Conservation (phyloP, 2,113 vertebrate species). For the Fulica atra region DNA sequence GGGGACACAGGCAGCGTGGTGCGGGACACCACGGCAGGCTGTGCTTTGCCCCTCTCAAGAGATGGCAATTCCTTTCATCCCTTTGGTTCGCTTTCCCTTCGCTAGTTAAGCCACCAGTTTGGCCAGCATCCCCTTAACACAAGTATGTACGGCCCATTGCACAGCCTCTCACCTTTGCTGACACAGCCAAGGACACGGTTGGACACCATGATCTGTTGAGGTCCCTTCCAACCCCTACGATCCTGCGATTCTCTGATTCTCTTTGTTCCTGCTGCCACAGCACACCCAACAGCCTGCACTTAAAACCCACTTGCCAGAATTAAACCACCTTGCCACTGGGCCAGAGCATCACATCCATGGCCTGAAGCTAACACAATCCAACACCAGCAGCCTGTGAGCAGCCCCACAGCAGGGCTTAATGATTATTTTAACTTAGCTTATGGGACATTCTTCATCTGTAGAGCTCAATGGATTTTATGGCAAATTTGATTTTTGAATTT, state of each 20-base stretch:
- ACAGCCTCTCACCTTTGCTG: not conserved
- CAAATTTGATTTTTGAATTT: not conserved
- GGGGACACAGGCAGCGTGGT: not conserved
- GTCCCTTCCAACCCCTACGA: not conserved
- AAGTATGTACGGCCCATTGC: fast-evolving
- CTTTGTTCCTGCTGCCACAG: not conserved
- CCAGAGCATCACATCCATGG: not conserved
- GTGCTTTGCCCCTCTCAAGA: not conserved
- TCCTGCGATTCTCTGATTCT: no score
- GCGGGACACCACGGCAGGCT: not conserved
- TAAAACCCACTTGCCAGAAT: not conserved
- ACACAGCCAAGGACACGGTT: fast-evolving
- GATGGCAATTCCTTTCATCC: not conserved
- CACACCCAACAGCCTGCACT: fast-evolving
- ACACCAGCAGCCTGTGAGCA: fast-evolving
- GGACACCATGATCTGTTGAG: not conserved
- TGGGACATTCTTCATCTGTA: not conserved
- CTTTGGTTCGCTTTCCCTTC: not conserved
- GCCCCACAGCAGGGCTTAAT: not conserved
- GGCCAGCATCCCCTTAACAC: not conserved
- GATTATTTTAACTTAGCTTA: not conserved
- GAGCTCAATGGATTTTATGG: not conserved
- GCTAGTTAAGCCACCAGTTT: not conserved
- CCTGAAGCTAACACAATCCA: not conserved
- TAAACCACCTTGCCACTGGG: not conserved